Percentiles rank a stretch among this genome's conserved stretches.
These are phyloP conservation scores for Drosophila bifasciata DNA, from an alignment of 1,140 invertebrate species.

Conservation along the genomic window DNA sequence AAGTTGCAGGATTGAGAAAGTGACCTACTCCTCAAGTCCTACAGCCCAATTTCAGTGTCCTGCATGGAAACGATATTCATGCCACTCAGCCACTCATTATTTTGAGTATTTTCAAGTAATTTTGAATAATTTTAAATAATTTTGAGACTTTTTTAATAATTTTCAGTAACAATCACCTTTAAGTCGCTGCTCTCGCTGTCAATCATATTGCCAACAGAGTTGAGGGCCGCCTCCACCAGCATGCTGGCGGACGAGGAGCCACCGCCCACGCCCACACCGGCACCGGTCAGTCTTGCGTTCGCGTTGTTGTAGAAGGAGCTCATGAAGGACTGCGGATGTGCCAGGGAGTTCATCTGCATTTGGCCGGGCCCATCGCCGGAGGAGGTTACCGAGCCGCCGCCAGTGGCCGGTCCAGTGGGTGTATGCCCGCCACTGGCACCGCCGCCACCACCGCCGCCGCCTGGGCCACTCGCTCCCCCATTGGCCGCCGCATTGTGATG, in stretches of 20 bases:
- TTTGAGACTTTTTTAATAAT: too few relatives aligned
- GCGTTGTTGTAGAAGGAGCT: slow-evolving; percentile 83
- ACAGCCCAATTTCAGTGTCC: too few relatives aligned
- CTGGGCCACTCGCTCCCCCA: slow-evolving; percentile 22
- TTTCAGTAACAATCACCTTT: too few relatives aligned
- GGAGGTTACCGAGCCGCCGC: slow-evolving; percentile 12
- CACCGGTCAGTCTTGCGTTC: slow-evolving; percentile 73
- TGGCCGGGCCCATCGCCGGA: slow-evolving; percentile 50
- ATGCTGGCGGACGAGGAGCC: slow-evolving; percentile 82
- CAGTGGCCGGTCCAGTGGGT: slow-evolving; percentile 34
- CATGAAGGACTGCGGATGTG: slow-evolving; percentile 81
- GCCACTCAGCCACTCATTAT: too few relatives aligned
- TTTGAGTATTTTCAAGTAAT: too few relatives aligned
- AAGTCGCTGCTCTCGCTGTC: slow-evolving; percentile 81
- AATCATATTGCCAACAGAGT: slow-evolving; percentile 84
- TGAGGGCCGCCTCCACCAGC: slow-evolving; percentile 83
- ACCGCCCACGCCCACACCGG: slow-evolving; percentile 43
- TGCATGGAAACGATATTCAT: too few relatives aligned
- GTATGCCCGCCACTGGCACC: slow-evolving; percentile 18
- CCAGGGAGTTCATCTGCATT: slow-evolving; percentile 81
- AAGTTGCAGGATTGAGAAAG: too few relatives aligned
- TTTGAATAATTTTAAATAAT: too few relatives aligned
- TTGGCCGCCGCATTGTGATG: slow-evolving; percentile 51
- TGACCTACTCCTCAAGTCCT: too few relatives aligned
- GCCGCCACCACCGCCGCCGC: slow-evolving; percentile 16